phyloP scores from a whole-genome alignment of 2,113 vertebrate species.

The Planiliza haematocheilus region DNA sequence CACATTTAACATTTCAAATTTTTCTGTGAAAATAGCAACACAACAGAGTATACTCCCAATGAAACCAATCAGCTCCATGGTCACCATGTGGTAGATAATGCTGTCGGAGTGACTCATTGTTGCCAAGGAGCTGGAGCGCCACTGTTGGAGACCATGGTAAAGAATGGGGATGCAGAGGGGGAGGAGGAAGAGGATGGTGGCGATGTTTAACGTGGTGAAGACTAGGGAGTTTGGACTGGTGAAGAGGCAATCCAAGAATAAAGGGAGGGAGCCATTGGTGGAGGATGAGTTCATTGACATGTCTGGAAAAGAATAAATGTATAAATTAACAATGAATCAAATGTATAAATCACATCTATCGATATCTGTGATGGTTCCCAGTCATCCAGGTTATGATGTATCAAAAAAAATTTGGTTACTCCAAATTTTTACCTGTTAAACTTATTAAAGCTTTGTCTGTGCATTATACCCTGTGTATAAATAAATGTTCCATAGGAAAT shows the following conservation, averaged over 20 bases:
- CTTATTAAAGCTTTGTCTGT: too few relatives aligned
- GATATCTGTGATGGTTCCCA: too few relatives aligned
- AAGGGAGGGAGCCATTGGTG: background rate
- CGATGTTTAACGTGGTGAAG: background rate
- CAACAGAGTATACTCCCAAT: background rate
- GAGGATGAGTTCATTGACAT: background rate
- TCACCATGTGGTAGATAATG: conserved; percentile 12
- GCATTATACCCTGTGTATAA: too few relatives aligned
- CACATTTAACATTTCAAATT: fast-evolving
- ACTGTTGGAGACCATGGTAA: background rate
- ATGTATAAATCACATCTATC: too few relatives aligned
- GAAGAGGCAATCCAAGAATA: background rate
- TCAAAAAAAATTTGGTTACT: too few relatives aligned
- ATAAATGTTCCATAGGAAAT: too few relatives aligned
- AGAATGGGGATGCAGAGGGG: background rate
- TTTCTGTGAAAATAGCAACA: fast-evolving
- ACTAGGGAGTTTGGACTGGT: background rate
- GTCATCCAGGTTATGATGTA: too few relatives aligned
- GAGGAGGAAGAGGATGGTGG: background rate
- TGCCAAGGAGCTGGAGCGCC: background rate
- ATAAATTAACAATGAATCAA: too few relatives aligned
- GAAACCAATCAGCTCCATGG: conserved; percentile 6
- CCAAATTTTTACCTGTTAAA: too few relatives aligned
- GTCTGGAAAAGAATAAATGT: background rate
- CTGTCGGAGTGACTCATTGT: conserved; percentile 11